Evolutionary conservation across 2,888 invertebrate species (phyloP), one percentile per base, ranked within the genome.

Genomic region (Pristionchus maxplancki): DNA sequence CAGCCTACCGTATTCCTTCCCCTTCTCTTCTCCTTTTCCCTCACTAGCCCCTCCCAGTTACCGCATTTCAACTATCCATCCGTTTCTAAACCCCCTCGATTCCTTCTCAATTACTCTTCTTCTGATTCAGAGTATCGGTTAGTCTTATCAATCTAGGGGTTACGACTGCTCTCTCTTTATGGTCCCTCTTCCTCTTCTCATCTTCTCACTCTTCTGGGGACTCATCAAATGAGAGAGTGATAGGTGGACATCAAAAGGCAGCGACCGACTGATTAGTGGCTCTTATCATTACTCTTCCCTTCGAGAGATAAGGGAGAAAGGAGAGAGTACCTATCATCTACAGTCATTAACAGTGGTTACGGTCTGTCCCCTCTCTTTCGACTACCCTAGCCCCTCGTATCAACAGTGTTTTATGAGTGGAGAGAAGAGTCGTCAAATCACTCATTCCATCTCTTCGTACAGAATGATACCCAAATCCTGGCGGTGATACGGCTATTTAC

Each of bases 391-490:
- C 15, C 37, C 31, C 50, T 53, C 82, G 50, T 82, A 78, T 78
- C 78, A 78, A 48, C 78, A 28, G n/a, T 78, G 78, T 78, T 78
- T 78, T 78, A 78, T 78, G 78, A 48, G 37, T 78, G 78, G 20
- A 71, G 71, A 71, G 31, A 34, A 74, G 71, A 78, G 78, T 83
- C 83, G 53, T 83, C 62, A 53, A 58, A 83, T 83, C 83, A 58
- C 58, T 83, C 83, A 34, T 37, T 82, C 50, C 53, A 31, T 82
- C 82, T 50, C 24, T n/a, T 37, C 37, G 34, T 82, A 48, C 71
- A 71, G 44, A 78, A 48, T 78, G 28, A 78, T 78, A 44, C 78
- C 48, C 44, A 78, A 48, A 78, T 78, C 78, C 71, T 44, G 28
- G 44, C 40, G 11, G 71, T 78, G 78, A 40, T 78, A 78, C 78